A percentile compares a stretch with the other conserved stretches of the same genome.
Conservation (phyloP, 1,140 invertebrate species). For the Neodiprion lecontei region DNA sequence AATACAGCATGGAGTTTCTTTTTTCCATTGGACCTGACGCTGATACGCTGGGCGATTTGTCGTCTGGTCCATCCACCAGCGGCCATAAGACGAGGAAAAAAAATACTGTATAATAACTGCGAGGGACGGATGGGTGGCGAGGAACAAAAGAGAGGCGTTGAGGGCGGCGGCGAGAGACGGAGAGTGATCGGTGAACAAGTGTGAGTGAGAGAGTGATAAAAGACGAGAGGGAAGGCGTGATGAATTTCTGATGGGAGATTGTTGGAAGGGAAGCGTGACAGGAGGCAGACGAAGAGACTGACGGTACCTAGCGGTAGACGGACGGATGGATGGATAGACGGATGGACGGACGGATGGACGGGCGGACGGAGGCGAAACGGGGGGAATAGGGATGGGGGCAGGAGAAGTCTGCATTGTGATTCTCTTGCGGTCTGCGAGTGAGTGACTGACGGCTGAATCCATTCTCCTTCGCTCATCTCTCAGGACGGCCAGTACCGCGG, state of each 20-base stretch:
- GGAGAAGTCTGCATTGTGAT: conserved; percentile 56
- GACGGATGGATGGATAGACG: conserved; percentile 37
- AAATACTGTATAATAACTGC: too few relatives aligned
- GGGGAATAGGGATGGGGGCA: conserved; percentile 35
- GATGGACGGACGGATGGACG: conserved; percentile 40
- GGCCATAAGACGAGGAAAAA: too few relatives aligned
- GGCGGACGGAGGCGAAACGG: conserved; percentile 28
- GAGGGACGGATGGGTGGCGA: neutral
- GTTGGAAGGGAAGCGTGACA: conserved; percentile 37
- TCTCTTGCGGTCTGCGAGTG: conserved; percentile 56
- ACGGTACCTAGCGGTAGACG: conserved; percentile 24
- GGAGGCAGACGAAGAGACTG: conserved; percentile 37
- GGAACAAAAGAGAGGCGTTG: neutral
- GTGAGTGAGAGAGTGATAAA: conserved; percentile 32
- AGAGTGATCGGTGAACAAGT: conserved; percentile 25
- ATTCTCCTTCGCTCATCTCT: conserved; percentile 41
- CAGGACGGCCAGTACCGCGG: neutral
- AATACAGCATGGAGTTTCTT: too few relatives aligned
- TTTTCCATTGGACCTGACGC: too few relatives aligned
- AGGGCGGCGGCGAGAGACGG: conserved; percentile 18
- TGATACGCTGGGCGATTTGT: too few relatives aligned
- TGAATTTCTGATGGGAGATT: conserved; percentile 55
- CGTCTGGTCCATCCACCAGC: too few relatives aligned
- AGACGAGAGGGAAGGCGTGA: conserved; percentile 38
- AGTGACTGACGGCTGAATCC: conserved; percentile 61